phyloP scores from a whole-genome alignment of 2,888 invertebrate genomes.

The Metallyticus violacea region DNA sequence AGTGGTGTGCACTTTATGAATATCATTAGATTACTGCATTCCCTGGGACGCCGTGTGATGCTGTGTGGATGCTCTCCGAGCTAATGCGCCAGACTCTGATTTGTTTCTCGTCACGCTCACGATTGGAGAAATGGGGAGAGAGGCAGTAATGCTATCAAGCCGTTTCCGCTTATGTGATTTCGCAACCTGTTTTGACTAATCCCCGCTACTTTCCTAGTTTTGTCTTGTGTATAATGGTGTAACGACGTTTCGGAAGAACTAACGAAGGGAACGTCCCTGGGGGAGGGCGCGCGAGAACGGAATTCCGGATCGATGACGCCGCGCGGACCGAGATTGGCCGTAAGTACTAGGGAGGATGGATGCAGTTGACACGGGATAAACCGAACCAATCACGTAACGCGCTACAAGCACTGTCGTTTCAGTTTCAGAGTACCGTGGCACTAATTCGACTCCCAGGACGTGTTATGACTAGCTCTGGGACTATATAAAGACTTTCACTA shows the following conservation, averaged over 20 bases:
- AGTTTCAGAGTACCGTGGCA: too few relatives aligned
- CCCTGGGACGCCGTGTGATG: too few relatives aligned
- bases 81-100: not conserved
- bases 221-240: not conserved
- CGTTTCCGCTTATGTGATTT: not conserved
- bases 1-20: too few relatives aligned
- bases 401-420: too few relatives aligned
- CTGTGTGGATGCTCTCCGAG: too few relatives aligned
- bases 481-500: too few relatives aligned
- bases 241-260: not conserved
- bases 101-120: not conserved
- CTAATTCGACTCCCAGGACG: not conserved
- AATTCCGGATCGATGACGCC: conserved; percentile 11
- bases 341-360: conserved; percentile 14
- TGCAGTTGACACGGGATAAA: conserved; percentile 10
- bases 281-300: not conserved
- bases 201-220: not conserved
- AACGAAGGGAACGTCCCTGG: not conserved
- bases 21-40: too few relatives aligned
- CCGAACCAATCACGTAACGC: conserved; percentile 9
- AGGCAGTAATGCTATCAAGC: too few relatives aligned
- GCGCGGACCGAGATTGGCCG: conserved; percentile 15
- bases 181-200: not conserved
- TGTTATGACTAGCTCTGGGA: not conserved
- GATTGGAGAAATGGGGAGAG: not conserved